These are phyloP conservation scores for Eristalinus sepulchralis DNA, from an alignment of 2,888 invertebrate genomes.

Conservation along the genomic window DNA sequence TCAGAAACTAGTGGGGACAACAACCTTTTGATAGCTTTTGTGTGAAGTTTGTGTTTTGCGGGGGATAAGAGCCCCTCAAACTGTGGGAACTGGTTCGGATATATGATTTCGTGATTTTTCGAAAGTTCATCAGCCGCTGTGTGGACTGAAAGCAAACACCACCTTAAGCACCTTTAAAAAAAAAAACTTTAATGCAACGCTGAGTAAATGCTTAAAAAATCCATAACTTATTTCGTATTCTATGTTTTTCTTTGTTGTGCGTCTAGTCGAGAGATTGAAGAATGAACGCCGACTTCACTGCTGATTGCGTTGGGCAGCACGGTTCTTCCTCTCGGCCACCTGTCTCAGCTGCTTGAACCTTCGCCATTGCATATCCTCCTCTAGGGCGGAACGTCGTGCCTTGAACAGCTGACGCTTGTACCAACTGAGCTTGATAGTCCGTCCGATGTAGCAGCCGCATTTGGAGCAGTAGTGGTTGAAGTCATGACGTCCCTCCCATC, in stretches of 20 bases:
- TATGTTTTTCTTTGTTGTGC: not conserved
- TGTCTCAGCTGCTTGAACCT: slow-evolving; percentile 72
- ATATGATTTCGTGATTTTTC: too few relatives aligned
- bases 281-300: not conserved
- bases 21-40: too few relatives aligned
- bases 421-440: slow-evolving; percentile 77
- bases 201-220: not conserved
- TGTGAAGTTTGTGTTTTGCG: too few relatives aligned
- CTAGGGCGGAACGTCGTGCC: slow-evolving; percentile 75
- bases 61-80: too few relatives aligned
- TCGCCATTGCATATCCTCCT: slow-evolving; percentile 67
- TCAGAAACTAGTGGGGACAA: not conserved
- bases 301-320: not conserved
- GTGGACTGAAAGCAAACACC: not conserved
- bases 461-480: slow-evolving; percentile 78
- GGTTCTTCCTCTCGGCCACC: slow-evolving; percentile 19
- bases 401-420: slow-evolving; percentile 76
- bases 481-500: slow-evolving; percentile 75
- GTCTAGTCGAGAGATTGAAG: not conserved
- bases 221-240: slow-evolving; percentile 6
- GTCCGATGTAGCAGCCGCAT: slow-evolving; percentile 79
- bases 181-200: not conserved
- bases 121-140: too few relatives aligned
- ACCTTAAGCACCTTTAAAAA: not conserved
- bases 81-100: too few relatives aligned